Evolutionary conservation across 2,113 vertebrate genomes (phyloP).

Genomic region (Chamaea fasciata): DNA sequence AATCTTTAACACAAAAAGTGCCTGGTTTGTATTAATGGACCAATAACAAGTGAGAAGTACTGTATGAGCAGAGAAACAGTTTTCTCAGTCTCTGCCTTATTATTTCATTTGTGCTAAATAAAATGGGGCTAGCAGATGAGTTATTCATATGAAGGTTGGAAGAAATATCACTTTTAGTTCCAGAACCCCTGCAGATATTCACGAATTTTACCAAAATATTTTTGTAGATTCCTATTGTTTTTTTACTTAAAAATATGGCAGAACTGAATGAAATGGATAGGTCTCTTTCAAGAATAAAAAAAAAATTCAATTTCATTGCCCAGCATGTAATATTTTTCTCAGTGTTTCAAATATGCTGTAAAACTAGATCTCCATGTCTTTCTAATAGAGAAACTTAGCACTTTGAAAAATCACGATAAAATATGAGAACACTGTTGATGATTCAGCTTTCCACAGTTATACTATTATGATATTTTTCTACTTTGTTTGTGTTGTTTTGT

Average conservation of each 20-base stretch:
- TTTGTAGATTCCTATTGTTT: conserved; percentile 70
- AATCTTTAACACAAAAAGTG: not conserved
- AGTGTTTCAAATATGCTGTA: conserved; percentile 72
- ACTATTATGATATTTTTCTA: conserved; percentile 22
- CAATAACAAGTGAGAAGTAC: conserved; percentile 19
- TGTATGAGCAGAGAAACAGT: conserved; percentile 25
- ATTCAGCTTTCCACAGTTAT: conserved; percentile 53
- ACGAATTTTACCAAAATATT: conserved; percentile 75
- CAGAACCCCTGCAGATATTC: conserved; percentile 57
- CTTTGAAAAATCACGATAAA: conserved; percentile 60
- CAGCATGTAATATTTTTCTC: conserved; percentile 73
- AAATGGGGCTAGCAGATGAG: conserved; percentile 23
- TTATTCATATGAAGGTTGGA: conserved; percentile 59
- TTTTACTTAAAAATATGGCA: conserved; percentile 73
- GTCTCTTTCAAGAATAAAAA: conserved; percentile 67
- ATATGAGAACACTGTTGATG: conserved; percentile 42
- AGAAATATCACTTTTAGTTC: conserved; percentile 57
- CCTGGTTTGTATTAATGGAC: conserved; percentile 49
- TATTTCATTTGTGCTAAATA: conserved; percentile 68
- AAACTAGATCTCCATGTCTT: conserved; percentile 70
- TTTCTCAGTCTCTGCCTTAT: conserved; percentile 41
- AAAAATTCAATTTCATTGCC: conserved; percentile 75
- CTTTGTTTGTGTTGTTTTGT: conserved; percentile 28
- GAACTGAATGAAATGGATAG: conserved; percentile 70
- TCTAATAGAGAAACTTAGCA: conserved; percentile 70